Base-by-base conservation (phyloP, 1,140 invertebrate genomes). In the Tenebrio molitor region DNA sequence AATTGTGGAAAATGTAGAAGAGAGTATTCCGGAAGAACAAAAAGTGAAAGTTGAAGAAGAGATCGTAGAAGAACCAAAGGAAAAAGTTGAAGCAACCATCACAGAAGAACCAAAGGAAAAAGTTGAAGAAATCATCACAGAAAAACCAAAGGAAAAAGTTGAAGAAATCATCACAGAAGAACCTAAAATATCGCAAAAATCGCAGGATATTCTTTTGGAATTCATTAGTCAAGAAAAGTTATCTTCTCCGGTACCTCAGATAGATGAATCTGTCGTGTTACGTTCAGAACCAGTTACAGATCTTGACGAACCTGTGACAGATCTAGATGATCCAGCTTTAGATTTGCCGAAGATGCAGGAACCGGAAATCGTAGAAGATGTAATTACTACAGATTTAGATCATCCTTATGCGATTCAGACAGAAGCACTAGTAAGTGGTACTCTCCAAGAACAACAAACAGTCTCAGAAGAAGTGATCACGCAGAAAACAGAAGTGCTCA, bases 11-110 rank as follows among this genome's bases (percentile, higher is more conserved):
- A 17, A 44, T 62, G 65, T 69, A 73, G 53, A 53, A 33, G 33
- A 63, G 8, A 15, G 12, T 14, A 34, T 4, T 39, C 71, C 33
- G 16, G 15, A 29, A 41, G 29, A 16, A 44, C 67, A 33, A 46
- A 53, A 42, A 12, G 42, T 53, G 23, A 63, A 33, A 50, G 12
- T 50, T 62, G 65, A 71, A 73, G 53, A 53, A 33, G 33, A 63
- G 8, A 15, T 34, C n/a, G 16, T 4, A 10, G 15, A 29, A 41
- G 29, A 16, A 44, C 67, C 42, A 46, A 53, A 42, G 36, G 12
- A 41, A 41, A 41, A 41, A 41, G 12, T 50, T 62, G 65, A 71
- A 73, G 53, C 39, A 33, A 16, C 23, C 1, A 15, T 34, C n/a
- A 34, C 3, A 10, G 15, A 29, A 41, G 29, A 16, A 44, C 67